Evolutionary conservation across 1,140 invertebrate genomes (phyloP).

Genomic region (Hyles euphorbiae): DNA sequence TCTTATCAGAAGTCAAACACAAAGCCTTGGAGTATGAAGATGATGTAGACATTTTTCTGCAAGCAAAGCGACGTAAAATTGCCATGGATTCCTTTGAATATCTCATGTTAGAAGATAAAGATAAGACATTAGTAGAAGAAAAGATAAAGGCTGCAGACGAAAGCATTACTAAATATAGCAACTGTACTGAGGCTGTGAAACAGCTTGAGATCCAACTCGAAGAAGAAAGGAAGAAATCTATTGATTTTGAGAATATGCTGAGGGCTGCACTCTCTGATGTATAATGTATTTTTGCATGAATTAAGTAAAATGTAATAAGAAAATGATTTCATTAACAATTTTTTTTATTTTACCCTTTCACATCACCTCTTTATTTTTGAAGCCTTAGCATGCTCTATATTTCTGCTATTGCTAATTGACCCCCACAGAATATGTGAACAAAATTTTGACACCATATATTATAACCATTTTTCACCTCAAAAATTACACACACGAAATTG

Average conservation of each 20-base stretch:
- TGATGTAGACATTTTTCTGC: conserved; percentile 55
- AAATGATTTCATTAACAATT: not conserved
- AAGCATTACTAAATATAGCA: conserved; percentile 43
- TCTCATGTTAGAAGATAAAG: conserved; percentile 54
- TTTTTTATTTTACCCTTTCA: no score
- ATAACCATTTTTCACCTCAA: no score
- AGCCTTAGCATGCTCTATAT: no score
- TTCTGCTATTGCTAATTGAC: no score
- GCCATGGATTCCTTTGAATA: conserved; percentile 41
- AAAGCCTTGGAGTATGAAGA: conserved; percentile 48
- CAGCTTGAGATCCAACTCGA: conserved; percentile 55
- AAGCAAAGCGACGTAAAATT: conserved; percentile 58
- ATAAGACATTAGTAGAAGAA: conserved; percentile 49
- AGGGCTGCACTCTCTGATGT: conserved; percentile 44
- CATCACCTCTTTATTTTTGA: no score
- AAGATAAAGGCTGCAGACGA: conserved; percentile 42
- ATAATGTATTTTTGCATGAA: conserved; percentile 7
- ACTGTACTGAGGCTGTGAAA: conserved; percentile 45
- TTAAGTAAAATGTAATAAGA: conserved; percentile 3
- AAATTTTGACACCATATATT: no score
- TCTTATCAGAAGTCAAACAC: conserved; percentile 46
- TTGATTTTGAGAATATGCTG: conserved; percentile 59
- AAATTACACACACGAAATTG: no score
- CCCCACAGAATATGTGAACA: no score
- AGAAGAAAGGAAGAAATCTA: conserved; percentile 59